Conservation (phyloP, 2,113 vertebrate species). For the Talpa occidentalis region DNA sequence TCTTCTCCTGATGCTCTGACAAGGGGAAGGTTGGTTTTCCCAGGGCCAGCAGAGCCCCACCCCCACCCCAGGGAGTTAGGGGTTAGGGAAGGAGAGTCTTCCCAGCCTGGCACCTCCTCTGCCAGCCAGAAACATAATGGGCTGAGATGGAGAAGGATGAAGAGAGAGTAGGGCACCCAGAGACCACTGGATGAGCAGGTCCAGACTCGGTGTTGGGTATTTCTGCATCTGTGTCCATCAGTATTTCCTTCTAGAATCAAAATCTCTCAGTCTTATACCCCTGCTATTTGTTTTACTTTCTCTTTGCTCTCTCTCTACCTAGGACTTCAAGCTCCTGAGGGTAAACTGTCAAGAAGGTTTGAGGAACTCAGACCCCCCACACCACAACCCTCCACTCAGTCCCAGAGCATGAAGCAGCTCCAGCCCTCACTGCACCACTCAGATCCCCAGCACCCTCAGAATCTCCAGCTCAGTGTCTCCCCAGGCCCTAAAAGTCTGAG, state of each 20-base stretch:
- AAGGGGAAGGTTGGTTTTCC: neutral
- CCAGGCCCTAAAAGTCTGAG: constrained; percentile 23
- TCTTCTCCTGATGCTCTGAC: neutral
- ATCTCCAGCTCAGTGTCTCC: constrained; percentile 9
- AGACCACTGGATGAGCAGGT: neutral
- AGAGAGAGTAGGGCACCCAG: neutral
- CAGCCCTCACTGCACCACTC: neutral
- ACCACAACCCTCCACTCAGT: neutral
- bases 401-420: neutral
- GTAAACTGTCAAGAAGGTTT: neutral
- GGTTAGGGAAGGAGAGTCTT: neutral
- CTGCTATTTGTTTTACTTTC: neutral
- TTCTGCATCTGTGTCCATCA: constrained; percentile 1
- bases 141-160: neutral
- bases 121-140: neutral
- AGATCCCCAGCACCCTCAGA: neutral
- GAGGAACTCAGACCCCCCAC: constrained; percentile 27
- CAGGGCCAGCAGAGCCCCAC: neutral
- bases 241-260: neutral
- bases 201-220: neutral
- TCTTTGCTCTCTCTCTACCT: constrained; percentile 25
- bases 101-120: neutral
- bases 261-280: neutral
- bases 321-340: constrained; percentile 31
- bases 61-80: neutral